These are phyloP conservation scores for Eupithecia centaureata DNA, from an alignment of 2,888 invertebrate species.

Conservation along the genomic window DNA sequence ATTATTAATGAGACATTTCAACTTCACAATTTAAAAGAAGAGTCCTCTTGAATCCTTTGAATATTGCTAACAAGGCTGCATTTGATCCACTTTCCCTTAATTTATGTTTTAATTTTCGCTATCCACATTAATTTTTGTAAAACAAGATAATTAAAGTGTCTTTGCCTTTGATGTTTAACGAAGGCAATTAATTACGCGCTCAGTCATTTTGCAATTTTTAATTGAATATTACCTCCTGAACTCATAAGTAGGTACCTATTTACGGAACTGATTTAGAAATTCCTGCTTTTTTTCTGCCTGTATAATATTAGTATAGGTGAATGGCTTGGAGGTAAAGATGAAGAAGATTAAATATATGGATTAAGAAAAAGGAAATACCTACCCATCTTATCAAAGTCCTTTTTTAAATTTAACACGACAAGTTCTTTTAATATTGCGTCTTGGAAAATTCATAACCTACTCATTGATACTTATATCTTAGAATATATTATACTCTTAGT, in stretches of 20 bases:
- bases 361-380: too few relatives aligned
- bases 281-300: too few relatives aligned
- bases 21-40: background rate
- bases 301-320: too few relatives aligned
- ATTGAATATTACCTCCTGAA: constrained; percentile 1
- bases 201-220: constrained; percentile 17
- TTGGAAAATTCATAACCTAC: background rate
- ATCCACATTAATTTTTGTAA: constrained; percentile 47
- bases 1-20: background rate
- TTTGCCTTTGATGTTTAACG: constrained; percentile 60
- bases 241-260: background rate
- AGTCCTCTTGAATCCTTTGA: constrained; percentile 1
- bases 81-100: constrained; percentile 30
- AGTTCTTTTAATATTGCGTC: background rate
- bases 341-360: too few relatives aligned
- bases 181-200: constrained; percentile 56
- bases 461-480: too few relatives aligned
- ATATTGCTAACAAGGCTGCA: constrained; percentile 17
- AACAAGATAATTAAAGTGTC: constrained; percentile 53
- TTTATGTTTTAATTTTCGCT: constrained; percentile 38
- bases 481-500: too few relatives aligned
- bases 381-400: too few relatives aligned
- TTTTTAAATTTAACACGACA: background rate
- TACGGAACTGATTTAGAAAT: too few relatives aligned
- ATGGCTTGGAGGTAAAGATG: too few relatives aligned